Evolutionary conservation across 1,140 invertebrate species (phyloP).

Genomic region (Parapsyche elsis): DNA sequence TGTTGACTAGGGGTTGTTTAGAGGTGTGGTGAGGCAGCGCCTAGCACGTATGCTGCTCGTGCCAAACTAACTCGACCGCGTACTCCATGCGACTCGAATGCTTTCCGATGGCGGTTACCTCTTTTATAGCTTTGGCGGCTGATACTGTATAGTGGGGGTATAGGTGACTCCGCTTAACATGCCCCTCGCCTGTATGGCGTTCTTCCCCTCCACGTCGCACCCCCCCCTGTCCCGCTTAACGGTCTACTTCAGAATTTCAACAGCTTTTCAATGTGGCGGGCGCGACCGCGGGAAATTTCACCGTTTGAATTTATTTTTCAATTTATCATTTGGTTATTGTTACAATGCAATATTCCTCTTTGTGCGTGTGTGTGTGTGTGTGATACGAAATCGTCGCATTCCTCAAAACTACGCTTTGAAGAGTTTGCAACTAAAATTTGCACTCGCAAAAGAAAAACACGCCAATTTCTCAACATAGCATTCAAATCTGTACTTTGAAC

Average conservation of each 20-base stretch:
- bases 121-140: conserved; percentile 66
- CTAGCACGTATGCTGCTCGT: conserved; percentile 70
- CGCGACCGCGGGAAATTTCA: background rate
- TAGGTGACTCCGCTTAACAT: conserved; percentile 56
- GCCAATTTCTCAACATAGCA: no score
- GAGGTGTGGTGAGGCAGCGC: conserved; percentile 68
- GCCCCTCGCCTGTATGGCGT: conserved; percentile 45
- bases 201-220: background rate
- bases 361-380: background rate
- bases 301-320: background rate
- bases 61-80: conserved; percentile 70
- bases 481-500: no score
- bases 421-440: no score
- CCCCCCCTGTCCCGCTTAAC: conserved; percentile 42
- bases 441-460: no score
- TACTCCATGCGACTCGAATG: conserved; percentile 69
- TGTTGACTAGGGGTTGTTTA: conserved; percentile 66
- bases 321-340: background rate
- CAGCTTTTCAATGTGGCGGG: conserved; percentile 30
- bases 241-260: conserved; percentile 48
- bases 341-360: background rate
- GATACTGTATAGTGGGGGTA: conserved; percentile 14
- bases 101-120: conserved; percentile 63
- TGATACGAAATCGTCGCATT: background rate
- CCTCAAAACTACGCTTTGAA: no score